Conservation (phyloP, 2,888 invertebrate species). For the Bembecia ichneumoniformis region DNA sequence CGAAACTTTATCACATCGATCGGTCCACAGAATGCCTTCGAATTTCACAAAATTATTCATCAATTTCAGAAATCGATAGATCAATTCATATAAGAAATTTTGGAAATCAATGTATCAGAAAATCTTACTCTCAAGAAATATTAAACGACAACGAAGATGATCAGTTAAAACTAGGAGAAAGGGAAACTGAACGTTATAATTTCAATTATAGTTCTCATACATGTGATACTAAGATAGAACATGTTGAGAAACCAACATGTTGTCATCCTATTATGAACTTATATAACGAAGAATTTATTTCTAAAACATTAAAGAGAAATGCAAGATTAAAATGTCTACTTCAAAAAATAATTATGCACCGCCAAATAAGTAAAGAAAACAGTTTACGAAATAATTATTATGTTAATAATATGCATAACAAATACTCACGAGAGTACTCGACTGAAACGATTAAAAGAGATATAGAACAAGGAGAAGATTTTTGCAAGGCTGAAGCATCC, state of each 20-base stretch:
- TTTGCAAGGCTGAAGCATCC: slow-evolving; percentile 16
- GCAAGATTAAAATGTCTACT: slow-evolving; percentile 32
- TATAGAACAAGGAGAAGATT: slow-evolving; percentile 22
- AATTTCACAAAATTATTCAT: too few relatives aligned
- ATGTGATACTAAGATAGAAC: slow-evolving; percentile 8
- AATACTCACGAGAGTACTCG: slow-evolving; percentile 18
- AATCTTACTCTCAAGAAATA: too few relatives aligned
- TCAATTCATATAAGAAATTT: too few relatives aligned
- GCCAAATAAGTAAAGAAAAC: slow-evolving; percentile 36
- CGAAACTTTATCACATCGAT: too few relatives aligned
- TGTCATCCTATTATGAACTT: slow-evolving; percentile 28
- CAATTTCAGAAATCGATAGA: too few relatives aligned
- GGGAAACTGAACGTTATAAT: too few relatives aligned
- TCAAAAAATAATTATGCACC: slow-evolving; percentile 25
- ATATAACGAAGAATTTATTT: slow-evolving; percentile 29
- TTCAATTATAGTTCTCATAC: neutral
- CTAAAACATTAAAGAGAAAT: slow-evolving; percentile 35
- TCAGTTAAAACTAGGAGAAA: too few relatives aligned
- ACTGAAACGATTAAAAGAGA: neutral
- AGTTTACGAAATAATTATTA: slow-evolving; percentile 46
- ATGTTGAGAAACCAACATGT: slow-evolving; percentile 34
- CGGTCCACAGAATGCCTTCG: too few relatives aligned
- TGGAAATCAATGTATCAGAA: too few relatives aligned
- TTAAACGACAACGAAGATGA: too few relatives aligned
- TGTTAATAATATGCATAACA: slow-evolving; percentile 42